These are phyloP conservation scores for Chrysoperla carnea DNA, from an alignment of 1,140 invertebrate genomes.

Conservation along the genomic window DNA sequence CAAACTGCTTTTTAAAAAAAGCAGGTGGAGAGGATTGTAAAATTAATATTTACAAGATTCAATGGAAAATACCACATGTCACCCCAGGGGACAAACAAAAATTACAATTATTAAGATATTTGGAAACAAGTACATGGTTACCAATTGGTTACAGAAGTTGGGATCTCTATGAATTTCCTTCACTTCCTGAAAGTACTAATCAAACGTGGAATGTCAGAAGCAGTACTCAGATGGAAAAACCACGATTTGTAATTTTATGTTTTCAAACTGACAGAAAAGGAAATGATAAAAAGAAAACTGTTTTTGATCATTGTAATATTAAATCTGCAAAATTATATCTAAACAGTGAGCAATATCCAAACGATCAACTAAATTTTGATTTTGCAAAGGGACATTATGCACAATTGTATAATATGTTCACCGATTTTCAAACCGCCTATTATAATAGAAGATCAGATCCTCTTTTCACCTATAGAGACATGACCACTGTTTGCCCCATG, in stretches of 20 bases:
- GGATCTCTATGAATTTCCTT: slow-evolving; percentile 16
- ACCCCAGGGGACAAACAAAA: slow-evolving; percentile 3
- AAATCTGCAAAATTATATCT: slow-evolving; percentile 12
- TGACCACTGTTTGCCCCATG: slow-evolving; percentile 6
- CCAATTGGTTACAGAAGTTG: slow-evolving; percentile 13
- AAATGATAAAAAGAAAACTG: slow-evolving; percentile 6
- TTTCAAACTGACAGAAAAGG: slow-evolving; percentile 9
- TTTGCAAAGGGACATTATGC: slow-evolving; percentile 8
- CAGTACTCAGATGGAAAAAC: slow-evolving; percentile 8
- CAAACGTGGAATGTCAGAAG: slow-evolving; percentile 12
- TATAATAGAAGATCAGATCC: slow-evolving; percentile 5
- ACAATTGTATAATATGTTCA: slow-evolving; percentile 14
- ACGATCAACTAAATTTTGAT: slow-evolving; percentile 13
- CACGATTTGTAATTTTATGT: slow-evolving; percentile 10
- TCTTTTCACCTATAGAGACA: slow-evolving; percentile 5
- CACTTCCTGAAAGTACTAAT: slow-evolving; percentile 8
- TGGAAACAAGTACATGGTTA: slow-evolving; percentile 7
- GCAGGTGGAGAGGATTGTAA: slow-evolving; percentile 2
- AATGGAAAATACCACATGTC: slow-evolving; percentile 6
- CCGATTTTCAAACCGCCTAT: slow-evolving; percentile 13
- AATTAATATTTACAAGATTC: slow-evolving; percentile 5
- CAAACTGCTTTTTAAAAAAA: slow-evolving; percentile 3
- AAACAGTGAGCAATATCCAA: slow-evolving; percentile 14
- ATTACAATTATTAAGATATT: slow-evolving; percentile 6
- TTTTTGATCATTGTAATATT: slow-evolving; percentile 13